These are phyloP conservation scores for Grapholita molesta DNA, from an alignment of 1,140 invertebrate genomes.

Conservation along the genomic window DNA sequence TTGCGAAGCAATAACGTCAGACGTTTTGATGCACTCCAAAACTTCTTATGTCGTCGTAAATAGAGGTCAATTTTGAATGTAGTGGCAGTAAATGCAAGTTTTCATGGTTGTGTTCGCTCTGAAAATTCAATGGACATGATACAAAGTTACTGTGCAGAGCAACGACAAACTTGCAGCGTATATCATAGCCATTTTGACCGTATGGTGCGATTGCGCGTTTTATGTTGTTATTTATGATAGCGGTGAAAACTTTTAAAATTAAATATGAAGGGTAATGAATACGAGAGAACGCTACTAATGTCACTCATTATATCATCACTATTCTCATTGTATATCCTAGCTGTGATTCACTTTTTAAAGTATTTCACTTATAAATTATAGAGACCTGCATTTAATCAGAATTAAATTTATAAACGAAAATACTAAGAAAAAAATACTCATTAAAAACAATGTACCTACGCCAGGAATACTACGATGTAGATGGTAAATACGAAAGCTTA, in stretches of 20 bases:
- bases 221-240: background rate
- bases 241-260: background rate
- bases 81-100: background rate
- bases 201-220: constrained; percentile 1
- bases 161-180: constrained; percentile 40
- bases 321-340: too few relatives aligned
- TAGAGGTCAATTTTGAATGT: background rate
- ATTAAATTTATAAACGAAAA: too few relatives aligned
- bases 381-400: too few relatives aligned
- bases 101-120: constrained; percentile 17
- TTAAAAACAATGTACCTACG: too few relatives aligned
- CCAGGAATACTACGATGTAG: too few relatives aligned
- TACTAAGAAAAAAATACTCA: too few relatives aligned
- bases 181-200: constrained; percentile 31
- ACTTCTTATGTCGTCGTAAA: background rate
- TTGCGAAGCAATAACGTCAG: background rate
- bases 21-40: background rate
- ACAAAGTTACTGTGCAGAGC: constrained; percentile 36
- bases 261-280: background rate
- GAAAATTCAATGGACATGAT: constrained; percentile 33
- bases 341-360: too few relatives aligned
- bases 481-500: too few relatives aligned
- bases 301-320: too few relatives aligned
- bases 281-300: background rate
- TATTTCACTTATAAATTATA: too few relatives aligned